A percentile compares a stretch with the other conserved stretches of the same genome.
These are phyloP conservation scores for Nasonia oneida DNA, from an alignment of 2,888 invertebrate species.

Conservation along the genomic window DNA sequence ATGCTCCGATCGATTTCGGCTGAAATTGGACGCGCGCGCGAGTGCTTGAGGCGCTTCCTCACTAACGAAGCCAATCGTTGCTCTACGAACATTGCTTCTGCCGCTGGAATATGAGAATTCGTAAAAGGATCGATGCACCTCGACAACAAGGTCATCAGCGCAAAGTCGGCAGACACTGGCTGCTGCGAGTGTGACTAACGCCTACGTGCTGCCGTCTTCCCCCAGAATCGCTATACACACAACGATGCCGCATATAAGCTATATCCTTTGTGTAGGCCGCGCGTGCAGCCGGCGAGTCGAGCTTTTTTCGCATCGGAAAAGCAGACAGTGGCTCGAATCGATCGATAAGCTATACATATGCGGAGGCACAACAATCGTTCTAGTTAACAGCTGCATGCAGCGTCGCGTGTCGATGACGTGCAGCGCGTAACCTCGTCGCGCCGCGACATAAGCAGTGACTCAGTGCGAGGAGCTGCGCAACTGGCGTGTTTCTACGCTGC, in stretches of 20 bases:
- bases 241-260: not conserved
- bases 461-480: not conserved
- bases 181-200: not conserved
- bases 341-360: not conserved
- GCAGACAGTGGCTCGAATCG: not conserved
- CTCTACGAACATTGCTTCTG: too few relatives aligned
- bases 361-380: not conserved
- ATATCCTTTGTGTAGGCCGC: not conserved
- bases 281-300: not conserved
- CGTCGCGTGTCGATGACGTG: slow-evolving; percentile 8
- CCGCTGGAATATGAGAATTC: too few relatives aligned
- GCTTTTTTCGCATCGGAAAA: slow-evolving; percentile 6
- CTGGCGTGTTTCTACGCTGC: not conserved
- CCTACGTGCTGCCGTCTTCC: not conserved
- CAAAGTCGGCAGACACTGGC: not conserved
- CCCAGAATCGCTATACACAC: not conserved
- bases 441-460: not conserved
- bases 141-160: not conserved
- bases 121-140: too few relatives aligned
- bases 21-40: too few relatives aligned
- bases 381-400: not conserved
- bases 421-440: not conserved
- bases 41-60: not conserved
- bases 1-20: not conserved
- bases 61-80: too few relatives aligned